phyloP scores from a whole-genome alignment of 92 coral and sea anemone genomes.

The Parazoanthus darwini region DNA sequence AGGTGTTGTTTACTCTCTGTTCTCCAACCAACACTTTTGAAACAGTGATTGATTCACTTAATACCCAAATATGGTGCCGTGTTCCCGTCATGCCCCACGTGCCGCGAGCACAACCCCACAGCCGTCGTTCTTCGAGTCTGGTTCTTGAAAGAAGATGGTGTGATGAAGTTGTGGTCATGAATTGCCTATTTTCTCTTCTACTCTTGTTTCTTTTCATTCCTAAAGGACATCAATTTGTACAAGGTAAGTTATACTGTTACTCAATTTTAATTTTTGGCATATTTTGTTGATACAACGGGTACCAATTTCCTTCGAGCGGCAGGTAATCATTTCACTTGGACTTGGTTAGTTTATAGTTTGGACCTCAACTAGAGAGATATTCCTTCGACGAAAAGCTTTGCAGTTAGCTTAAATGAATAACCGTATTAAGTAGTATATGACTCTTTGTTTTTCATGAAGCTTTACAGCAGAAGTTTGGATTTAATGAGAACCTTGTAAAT shows the following conservation, averaged over 20 bases:
- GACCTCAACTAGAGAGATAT: background rate
- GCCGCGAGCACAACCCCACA: slow-evolving; percentile 19
- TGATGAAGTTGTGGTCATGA: slow-evolving; percentile 48
- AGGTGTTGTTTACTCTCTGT: background rate
- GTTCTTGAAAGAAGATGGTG: slow-evolving; percentile 39
- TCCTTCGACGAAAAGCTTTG: background rate
- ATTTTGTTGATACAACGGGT: slow-evolving; percentile 22
- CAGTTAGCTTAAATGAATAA: background rate
- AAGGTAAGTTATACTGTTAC: slow-evolving; percentile 26
- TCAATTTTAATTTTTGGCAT: slow-evolving; percentile 4
- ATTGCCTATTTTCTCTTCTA: slow-evolving; percentile 40
- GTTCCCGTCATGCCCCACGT: slow-evolving; percentile 42
- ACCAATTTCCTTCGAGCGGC: slow-evolving; percentile 12
- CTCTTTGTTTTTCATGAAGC: background rate
- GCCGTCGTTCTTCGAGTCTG: slow-evolving; percentile 3
- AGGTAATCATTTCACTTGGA: slow-evolving; percentile 1
- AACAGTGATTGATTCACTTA: background rate
- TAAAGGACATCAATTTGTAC: slow-evolving; percentile 32
- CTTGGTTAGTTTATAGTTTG: too few species aligned
- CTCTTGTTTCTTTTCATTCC: slow-evolving; percentile 32
- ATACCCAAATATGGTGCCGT: slow-evolving; percentile 33
- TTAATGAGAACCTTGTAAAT: background rate
- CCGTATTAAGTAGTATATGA: background rate
- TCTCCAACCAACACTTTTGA: background rate
- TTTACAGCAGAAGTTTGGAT: background rate